Percentiles rank a stretch among this genome's conserved stretches.
These are phyloP conservation scores for Solea senegalensis DNA, from an alignment of 2,113 vertebrate species.

Conservation along the genomic window DNA sequence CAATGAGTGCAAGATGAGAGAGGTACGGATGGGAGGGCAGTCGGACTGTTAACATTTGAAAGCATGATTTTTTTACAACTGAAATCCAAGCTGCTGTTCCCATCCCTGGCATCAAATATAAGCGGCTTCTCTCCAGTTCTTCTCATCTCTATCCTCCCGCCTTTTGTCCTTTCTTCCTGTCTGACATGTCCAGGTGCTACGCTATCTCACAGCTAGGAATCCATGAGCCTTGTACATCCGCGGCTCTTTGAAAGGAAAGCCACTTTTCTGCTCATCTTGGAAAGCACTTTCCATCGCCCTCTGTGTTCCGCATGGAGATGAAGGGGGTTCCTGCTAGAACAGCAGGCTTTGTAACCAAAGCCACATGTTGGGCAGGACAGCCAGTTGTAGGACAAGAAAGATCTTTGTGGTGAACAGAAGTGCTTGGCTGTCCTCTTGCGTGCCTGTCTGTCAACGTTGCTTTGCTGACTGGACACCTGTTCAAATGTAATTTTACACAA, in stretches of 20 bases:
- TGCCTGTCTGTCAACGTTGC: constrained; percentile 75
- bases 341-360: constrained; percentile 73
- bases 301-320: constrained; percentile 69
- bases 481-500: constrained; percentile 76
- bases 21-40: constrained; percentile 11
- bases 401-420: constrained; percentile 83
- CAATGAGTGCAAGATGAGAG: constrained; percentile 32
- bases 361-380: constrained; percentile 76
- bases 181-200: constrained; percentile 69
- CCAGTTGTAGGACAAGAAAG: constrained; percentile 81
- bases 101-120: constrained; percentile 68
- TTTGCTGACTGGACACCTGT: constrained; percentile 75
- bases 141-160: constrained; percentile 31
- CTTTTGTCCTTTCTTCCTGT: constrained; percentile 68
- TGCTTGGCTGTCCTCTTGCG: constrained; percentile 79
- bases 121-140: constrained; percentile 57
- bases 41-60: constrained; percentile 54
- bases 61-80: constrained; percentile 64
- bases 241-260: constrained; percentile 75
- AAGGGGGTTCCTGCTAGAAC: constrained; percentile 62
- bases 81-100: constrained; percentile 59
- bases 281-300: constrained; percentile 67
- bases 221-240: constrained; percentile 64
- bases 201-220: constrained; percentile 73
- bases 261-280: constrained; percentile 64